Conservation (phyloP, 2,888 invertebrate genomes). For the Platycheirus rosarum region DNA sequence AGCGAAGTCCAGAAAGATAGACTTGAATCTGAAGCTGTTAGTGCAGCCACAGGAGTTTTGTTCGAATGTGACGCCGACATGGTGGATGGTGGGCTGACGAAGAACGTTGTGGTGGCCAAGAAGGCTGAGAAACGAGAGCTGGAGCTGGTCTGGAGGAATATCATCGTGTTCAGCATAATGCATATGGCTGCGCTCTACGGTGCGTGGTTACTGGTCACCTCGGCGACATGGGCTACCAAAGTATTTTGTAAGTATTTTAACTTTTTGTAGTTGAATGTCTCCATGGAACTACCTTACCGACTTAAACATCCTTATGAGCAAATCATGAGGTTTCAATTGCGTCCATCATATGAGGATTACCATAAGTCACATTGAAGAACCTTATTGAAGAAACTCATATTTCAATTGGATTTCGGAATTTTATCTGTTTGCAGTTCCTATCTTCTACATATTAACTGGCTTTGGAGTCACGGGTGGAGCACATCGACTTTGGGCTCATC, state of each 20-base stretch:
- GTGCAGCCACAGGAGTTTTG: neutral
- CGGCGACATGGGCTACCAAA: neutral
- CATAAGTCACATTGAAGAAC: no score
- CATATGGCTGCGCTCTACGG: neutral
- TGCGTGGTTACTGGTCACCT: neutral
- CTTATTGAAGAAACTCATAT: no score
- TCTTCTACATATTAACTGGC: no score
- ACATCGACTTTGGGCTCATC: slow-evolving; percentile 96
- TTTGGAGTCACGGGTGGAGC: slow-evolving; percentile 96
- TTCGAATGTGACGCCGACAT: neutral
- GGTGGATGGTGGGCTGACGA: neutral
- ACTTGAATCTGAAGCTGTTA: no score
- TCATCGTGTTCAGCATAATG: neutral
- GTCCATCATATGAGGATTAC: no score
- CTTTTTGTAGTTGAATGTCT: no score
- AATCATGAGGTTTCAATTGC: no score
- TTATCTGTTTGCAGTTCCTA: no score
- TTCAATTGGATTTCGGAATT: no score
- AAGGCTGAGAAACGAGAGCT: neutral
- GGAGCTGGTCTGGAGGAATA: neutral
- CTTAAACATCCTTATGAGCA: no score
- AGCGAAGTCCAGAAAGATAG: no score
- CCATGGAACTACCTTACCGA: no score
- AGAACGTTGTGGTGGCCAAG: neutral
- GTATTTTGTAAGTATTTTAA: neutral